A percentile compares a stretch with the other conserved stretches of the same genome.
Conservation (phyloP, 2,888 invertebrate species). For the Willowsia nigromaculata region DNA sequence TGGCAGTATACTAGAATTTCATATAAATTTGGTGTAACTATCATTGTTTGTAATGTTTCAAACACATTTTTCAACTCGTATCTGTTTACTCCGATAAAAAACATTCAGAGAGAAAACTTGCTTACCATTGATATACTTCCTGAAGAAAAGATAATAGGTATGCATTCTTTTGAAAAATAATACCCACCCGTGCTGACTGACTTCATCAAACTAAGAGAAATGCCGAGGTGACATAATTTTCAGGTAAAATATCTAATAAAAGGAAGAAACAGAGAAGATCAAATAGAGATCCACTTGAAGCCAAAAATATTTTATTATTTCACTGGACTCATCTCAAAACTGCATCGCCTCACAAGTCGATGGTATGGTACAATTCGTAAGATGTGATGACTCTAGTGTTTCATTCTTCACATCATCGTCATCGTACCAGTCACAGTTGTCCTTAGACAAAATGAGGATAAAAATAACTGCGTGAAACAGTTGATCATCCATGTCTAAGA, state of each 20-base stretch:
- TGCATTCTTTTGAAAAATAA: conserved; percentile 17
- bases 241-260: background rate
- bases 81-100: background rate
- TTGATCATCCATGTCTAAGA: background rate
- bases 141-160: background rate
- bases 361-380: background rate
- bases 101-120: background rate
- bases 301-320: conserved; percentile 17
- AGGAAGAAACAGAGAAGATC: background rate
- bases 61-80: background rate
- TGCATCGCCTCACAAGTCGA: conserved; percentile 67
- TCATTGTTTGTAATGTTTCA: background rate
- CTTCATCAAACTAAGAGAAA: background rate
- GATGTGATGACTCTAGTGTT: background rate
- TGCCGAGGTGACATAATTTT: conserved; percentile 7
- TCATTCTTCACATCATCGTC: background rate
- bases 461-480: background rate
- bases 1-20: background rate
- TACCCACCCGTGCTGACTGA: background rate
- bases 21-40: background rate
- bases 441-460: background rate
- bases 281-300: background rate
- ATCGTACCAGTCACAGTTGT: background rate
- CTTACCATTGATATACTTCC: background rate
- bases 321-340: conserved; percentile 65